These are phyloP conservation scores for Oeneis ivallda DNA, from an alignment of 2,888 invertebrate species.

Conservation along the genomic window DNA sequence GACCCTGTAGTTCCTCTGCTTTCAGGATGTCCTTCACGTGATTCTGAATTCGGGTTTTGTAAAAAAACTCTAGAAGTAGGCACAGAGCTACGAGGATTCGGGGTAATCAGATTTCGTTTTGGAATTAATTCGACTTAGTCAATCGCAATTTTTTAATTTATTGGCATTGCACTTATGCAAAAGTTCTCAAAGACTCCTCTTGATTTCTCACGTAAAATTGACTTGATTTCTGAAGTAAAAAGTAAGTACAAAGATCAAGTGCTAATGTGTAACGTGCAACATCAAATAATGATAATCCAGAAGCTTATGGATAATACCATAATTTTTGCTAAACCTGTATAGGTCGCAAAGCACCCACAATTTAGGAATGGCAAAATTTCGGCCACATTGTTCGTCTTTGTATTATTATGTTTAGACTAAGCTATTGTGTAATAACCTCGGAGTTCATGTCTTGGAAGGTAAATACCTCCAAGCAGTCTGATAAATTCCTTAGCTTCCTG, in stretches of 20 bases:
- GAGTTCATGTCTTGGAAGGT: slow-evolving; percentile 57
- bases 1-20: no score
- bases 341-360: slow-evolving; percentile 63
- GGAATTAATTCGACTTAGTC: no score
- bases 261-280: neutral
- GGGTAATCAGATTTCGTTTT: no score
- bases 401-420: slow-evolving; percentile 62
- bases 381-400: slow-evolving; percentile 59
- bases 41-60: no score
- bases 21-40: no score
- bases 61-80: no score
- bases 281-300: neutral
- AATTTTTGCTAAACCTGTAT: slow-evolving; percentile 53
- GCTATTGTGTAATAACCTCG: slow-evolving; percentile 62
- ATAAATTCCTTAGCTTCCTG: slow-evolving; percentile 66
- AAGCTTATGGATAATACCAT: slow-evolving; percentile 16
- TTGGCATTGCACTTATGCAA: no score
- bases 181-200: no score
- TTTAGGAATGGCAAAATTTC: slow-evolving; percentile 60
- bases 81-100: no score
- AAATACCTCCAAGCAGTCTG: slow-evolving; percentile 65
- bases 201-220: no score
- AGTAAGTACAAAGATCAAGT: neutral
- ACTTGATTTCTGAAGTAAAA: no score
- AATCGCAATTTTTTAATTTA: no score